Percentiles rank a stretch among this genome's conserved stretches.
phyloP scores from a whole-genome alignment of 2,797 vertebrate genomes.

The Typhlichthys subterraneus region DNA sequence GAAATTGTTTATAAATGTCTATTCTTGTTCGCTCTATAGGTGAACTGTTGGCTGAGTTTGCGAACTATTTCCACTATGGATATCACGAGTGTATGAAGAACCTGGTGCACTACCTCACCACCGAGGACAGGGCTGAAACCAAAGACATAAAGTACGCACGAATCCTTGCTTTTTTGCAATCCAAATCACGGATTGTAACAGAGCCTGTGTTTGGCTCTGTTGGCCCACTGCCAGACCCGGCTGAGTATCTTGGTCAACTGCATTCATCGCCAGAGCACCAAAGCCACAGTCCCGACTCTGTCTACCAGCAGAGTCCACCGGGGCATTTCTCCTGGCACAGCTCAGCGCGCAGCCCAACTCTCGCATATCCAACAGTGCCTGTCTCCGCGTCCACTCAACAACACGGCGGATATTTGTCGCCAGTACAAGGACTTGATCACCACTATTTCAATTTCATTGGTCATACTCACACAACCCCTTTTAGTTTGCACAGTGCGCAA shows the following conservation, averaged over 20 bases:
- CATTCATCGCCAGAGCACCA: constrained; percentile 85
- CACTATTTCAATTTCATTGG: constrained; percentile 93
- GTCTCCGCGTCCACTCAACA: constrained; percentile 81
- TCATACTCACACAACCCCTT: constrained; percentile 86
- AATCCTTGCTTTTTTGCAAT: constrained; percentile 96
- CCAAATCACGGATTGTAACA: constrained; percentile 86
- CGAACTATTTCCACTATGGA: constrained; percentile 98
- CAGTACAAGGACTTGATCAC: constrained; percentile 88
- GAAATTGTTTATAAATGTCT: constrained; percentile 15
- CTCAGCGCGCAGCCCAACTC: constrained; percentile 79
- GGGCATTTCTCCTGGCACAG: constrained; percentile 87
- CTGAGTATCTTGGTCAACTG: constrained; percentile 85
- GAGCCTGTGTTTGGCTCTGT: constrained; percentile 86
- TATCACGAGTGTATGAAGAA: constrained; percentile 99
- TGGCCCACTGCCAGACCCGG: constrained; percentile 79
- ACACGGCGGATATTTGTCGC: constrained; percentile 85
- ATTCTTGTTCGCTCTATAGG: constrained; percentile 60
- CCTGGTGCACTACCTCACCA: constrained; percentile 96
- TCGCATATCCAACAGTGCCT: constrained; percentile 84
- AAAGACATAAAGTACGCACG: constrained; percentile 97
- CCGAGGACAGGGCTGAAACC: constrained; percentile 94
- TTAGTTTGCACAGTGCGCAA: constrained; percentile 87
- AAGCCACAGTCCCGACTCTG: constrained; percentile 81
- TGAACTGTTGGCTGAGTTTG: constrained; percentile 93
- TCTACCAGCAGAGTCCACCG: constrained; percentile 81